Base-by-base conservation (phyloP, 2,797 vertebrate genomes). In the Allenopithecus nigroviridis region DNA sequence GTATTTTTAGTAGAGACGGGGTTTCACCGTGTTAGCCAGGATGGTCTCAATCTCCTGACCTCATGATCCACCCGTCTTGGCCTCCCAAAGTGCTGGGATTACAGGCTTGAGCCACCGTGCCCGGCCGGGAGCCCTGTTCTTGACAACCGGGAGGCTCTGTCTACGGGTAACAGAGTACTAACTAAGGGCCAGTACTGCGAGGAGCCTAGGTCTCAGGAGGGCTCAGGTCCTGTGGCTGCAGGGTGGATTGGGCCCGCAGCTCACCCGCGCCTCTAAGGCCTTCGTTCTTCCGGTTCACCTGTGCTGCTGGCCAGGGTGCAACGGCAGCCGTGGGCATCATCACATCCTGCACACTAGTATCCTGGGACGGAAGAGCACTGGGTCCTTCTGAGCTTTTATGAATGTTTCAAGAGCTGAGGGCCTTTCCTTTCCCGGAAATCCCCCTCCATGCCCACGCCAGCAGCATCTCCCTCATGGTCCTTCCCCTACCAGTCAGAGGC, bases 201-300 rank as follows among this genome's bases (percentile, higher is more conserved):
- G 24, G 28, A 5, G 36, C 3, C 9, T 6, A 0, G 53, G 46
- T 33, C 22, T 22, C 17, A 1, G 0, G 5, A 3, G 11, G 0
- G 28, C 26, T 2, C 4, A 24, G 43, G 61, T 2, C 0, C 0
- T 1, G 43, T 0, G 0, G 55, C 72, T 3, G 4, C 13, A 0
- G 39, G 46, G 21, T 22, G 3, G 4, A 68, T 0, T 0, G 36
- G 9, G 5, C 17, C 50, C 14, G n/a, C 41, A 5, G 50, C 48
- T 28, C 13, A 1, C 36, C 2, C 24, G 16, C 36, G 1, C 21
- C 9, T 0, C 21, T 41, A 0, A 26, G 3, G 26, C 61, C 74
- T 1, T 1, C 39, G 33, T 1, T 1, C 14, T 0, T 11, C 22
- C 22, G 10, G 1, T 10, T 22, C 3, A 33, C 48, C 74, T 24